phyloP scores from a whole-genome alignment of 64 coral and sea anemone genomes.

The Montipora foliosa region DNA sequence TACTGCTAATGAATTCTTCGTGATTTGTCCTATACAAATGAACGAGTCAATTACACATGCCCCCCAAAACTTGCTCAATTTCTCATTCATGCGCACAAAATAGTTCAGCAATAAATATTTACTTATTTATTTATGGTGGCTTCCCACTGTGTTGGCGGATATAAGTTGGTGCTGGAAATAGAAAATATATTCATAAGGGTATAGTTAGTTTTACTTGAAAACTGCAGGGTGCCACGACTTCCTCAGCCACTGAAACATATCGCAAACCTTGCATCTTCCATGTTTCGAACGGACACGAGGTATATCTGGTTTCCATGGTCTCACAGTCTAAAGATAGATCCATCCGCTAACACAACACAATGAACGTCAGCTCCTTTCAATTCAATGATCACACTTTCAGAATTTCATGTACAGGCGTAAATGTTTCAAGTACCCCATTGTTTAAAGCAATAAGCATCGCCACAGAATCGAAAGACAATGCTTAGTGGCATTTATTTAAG shows the following conservation, averaged over 20 bases:
- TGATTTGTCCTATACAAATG: no score
- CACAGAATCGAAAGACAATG: neutral
- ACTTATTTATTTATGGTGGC: neutral
- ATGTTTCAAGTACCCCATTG: neutral
- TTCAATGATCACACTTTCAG: neutral
- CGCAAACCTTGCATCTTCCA: no score
- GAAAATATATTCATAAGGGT: neutral
- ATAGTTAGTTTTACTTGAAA: neutral
- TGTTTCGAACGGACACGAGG: no score
- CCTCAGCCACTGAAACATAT: no score
- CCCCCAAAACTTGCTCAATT: no score
- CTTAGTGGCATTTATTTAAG: neutral
- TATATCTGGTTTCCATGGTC: no score
- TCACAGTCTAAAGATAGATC: no score
- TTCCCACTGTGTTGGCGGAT: no score
- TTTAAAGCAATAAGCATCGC: neutral
- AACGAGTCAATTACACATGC: no score
- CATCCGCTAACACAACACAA: neutral
- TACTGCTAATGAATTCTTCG: no score
- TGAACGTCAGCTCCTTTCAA: neutral
- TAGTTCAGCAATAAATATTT: neutral
- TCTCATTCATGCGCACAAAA: neutral
- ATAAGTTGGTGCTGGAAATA: no score
- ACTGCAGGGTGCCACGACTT: neutral
- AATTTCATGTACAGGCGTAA: neutral